phyloP scores from a whole-genome alignment of 2,888 invertebrate genomes.

The Erpobdella octoculata region DNA sequence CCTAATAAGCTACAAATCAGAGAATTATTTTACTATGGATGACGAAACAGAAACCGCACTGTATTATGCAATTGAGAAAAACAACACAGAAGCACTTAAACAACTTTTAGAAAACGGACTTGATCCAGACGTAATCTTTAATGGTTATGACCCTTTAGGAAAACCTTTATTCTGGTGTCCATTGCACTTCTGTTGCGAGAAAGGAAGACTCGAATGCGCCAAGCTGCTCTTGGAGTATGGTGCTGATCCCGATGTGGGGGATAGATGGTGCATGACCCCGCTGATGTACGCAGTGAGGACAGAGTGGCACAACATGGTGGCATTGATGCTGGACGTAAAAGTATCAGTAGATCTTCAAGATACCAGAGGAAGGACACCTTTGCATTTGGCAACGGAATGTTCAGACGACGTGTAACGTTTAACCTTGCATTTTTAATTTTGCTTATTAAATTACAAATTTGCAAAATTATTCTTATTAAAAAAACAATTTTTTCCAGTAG shows the following conservation, averaged over 20 bases:
- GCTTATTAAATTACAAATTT: no score
- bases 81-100: slow-evolving; percentile 27
- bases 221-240: slow-evolving; percentile 33
- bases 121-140: slow-evolving; percentile 32
- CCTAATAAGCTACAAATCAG: no score
- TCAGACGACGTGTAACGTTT: slow-evolving; percentile 30
- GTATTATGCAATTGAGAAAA: slow-evolving; percentile 32
- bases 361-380: slow-evolving; percentile 31
- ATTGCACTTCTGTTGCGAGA: slow-evolving; percentile 37
- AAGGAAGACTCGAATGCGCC: slow-evolving; percentile 34
- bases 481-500: neutral
- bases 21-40: slow-evolving; percentile 4
- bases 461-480: neutral
- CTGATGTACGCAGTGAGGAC: slow-evolving; percentile 42
- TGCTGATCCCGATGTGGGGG: slow-evolving; percentile 37
- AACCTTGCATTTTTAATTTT: neutral
- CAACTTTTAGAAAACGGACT: slow-evolving; percentile 30
- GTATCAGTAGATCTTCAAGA: slow-evolving; percentile 31
- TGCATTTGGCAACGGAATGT: slow-evolving; percentile 34
- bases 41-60: slow-evolving; percentile 31
- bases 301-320: slow-evolving; percentile 41
- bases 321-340: slow-evolving; percentile 31
- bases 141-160: slow-evolving; percentile 29
- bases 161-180: slow-evolving; percentile 33
- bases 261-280: slow-evolving; percentile 46